Percentiles rank a stretch among this genome's conserved stretches.
Conservation (phyloP, 2,797 vertebrate species). For the Cuculus canorus region DNA sequence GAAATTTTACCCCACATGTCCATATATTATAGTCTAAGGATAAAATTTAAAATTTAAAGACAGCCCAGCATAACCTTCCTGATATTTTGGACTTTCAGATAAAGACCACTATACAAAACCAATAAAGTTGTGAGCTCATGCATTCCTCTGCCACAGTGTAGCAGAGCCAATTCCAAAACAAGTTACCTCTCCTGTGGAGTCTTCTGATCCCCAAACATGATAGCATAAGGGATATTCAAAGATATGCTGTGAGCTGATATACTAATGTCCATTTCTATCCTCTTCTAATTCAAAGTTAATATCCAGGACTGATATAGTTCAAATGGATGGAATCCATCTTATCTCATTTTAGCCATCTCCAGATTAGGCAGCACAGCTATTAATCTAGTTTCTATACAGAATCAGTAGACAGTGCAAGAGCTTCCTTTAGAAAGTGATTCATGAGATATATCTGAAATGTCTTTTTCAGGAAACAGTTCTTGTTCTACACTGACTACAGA, state of each 20-base stretch:
- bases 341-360: background rate
- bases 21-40: background rate
- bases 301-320: background rate
- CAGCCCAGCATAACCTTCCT: background rate
- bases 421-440: background rate
- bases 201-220: background rate
- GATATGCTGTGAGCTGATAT: background rate
- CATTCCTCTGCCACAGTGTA: background rate
- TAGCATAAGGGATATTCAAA: background rate
- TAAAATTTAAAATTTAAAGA: background rate
- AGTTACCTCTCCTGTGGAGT: background rate
- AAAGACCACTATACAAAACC: background rate
- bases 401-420: background rate
- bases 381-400: background rate
- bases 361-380: background rate
- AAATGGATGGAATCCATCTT: background rate
- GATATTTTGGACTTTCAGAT: background rate
- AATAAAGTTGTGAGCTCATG: background rate
- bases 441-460: background rate
- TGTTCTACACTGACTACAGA: background rate
- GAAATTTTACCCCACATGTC: background rate
- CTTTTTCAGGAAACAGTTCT: background rate
- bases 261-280: background rate
- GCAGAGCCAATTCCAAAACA: background rate
- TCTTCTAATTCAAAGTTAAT: slow-evolving; percentile 37